Conservation (phyloP, 1,140 invertebrate genomes). For the Drosophila punjabiensis region DNA sequence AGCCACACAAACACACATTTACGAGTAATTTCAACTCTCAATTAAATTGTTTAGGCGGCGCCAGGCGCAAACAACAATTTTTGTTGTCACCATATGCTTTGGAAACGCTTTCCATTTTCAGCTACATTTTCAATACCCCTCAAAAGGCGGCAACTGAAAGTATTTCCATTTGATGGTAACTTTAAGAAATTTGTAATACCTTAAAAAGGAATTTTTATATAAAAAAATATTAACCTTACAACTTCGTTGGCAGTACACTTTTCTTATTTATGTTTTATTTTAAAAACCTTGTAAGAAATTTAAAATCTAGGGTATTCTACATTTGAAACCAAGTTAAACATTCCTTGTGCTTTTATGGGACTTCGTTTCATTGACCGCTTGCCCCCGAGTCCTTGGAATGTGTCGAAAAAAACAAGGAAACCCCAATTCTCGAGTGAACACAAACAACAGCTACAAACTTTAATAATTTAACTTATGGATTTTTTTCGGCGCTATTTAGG, state of each 20-base stretch:
- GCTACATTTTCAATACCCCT: constrained; percentile 47
- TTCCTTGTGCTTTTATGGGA: constrained; percentile 32
- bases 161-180: neutral
- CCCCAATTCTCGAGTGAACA: constrained; percentile 20
- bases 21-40: constrained; percentile 77
- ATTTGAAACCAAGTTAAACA: neutral
- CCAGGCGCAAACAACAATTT: constrained; percentile 57
- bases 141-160: neutral
- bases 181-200: too few relatives aligned
- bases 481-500: constrained; percentile 49
- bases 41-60: constrained; percentile 80
- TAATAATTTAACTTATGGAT: constrained; percentile 84
- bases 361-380: constrained; percentile 45
- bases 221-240: too few relatives aligned
- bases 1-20: constrained; percentile 23
- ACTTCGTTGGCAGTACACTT: too few relatives aligned
- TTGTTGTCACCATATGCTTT: constrained; percentile 82
- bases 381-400: constrained; percentile 52
- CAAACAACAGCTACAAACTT: constrained; percentile 59
- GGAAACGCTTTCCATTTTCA: constrained; percentile 62
- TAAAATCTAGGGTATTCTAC: neutral
- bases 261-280: neutral
- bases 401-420: constrained; percentile 58
- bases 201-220: too few relatives aligned
- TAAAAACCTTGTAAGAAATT: too few relatives aligned